These are phyloP conservation scores for Rhyacophila brunnea DNA, from an alignment of 1,140 invertebrate species.

Conservation along the genomic window DNA sequence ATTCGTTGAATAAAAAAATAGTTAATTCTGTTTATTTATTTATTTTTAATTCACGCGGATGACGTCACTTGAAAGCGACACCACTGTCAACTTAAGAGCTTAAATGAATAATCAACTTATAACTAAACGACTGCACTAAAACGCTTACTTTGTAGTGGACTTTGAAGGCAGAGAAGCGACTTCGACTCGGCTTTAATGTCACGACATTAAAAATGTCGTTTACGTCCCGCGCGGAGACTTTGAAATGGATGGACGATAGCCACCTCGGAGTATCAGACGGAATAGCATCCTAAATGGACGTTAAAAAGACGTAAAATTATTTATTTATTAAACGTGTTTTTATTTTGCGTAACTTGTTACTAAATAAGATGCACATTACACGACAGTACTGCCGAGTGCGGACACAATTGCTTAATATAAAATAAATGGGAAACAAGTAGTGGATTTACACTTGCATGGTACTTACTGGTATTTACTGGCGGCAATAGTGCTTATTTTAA, in stretches of 20 bases:
- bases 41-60: too few species aligned
- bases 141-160: slow-evolving; percentile 9
- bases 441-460: too few species aligned
- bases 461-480: too few species aligned
- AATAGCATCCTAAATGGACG: neutral
- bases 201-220: slow-evolving; percentile 10
- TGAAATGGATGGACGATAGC: slow-evolving; percentile 10
- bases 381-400: too few species aligned
- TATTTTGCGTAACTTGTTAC: too few species aligned
- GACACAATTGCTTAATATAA: too few species aligned
- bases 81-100: neutral
- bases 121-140: slow-evolving; percentile 11
- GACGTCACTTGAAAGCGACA: too few species aligned
- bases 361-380: too few species aligned
- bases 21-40: too few species aligned
- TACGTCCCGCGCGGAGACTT: slow-evolving; percentile 6
- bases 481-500: too few species aligned
- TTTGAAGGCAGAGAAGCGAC: neutral
- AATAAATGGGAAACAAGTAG: too few species aligned
- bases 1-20: too few species aligned
- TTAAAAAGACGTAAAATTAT: neutral
- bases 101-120: slow-evolving; percentile 22
- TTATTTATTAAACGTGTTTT: neutral
- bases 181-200: slow-evolving; percentile 1
- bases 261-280: slow-evolving; percentile 8